These are phyloP conservation scores for Protomyctophum bolini DNA, from an alignment of 2,113 vertebrate genomes.

Conservation along the genomic window DNA sequence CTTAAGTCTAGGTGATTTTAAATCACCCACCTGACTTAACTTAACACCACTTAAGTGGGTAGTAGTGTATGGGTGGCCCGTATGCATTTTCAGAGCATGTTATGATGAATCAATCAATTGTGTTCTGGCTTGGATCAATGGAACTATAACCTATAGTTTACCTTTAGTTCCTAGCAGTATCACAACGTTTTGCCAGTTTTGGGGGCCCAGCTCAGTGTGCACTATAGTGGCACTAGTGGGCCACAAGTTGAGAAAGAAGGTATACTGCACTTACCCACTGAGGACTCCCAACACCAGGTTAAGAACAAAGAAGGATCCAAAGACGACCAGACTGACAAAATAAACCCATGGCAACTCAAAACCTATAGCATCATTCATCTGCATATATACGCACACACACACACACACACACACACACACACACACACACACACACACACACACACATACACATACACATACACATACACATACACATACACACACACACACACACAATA, in stretches of 20 bases:
- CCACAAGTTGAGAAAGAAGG: background rate
- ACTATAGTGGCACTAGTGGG: too few relatives aligned
- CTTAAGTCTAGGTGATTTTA: too few relatives aligned
- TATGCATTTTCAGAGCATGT: background rate
- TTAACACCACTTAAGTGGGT: too few relatives aligned
- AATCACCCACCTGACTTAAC: too few relatives aligned
- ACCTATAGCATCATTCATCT: conserved; percentile 94
- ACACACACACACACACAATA: background rate
- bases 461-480: background rate
- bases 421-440: background rate
- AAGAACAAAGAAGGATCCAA: conserved; percentile 94
- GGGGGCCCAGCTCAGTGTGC: too few relatives aligned
- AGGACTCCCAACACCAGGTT: conserved; percentile 93
- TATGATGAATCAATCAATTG: background rate
- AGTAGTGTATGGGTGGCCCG: too few relatives aligned
- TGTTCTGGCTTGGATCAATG: background rate
- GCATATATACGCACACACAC: background rate
- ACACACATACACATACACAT: background rate
- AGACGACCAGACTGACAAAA: conserved; percentile 92
- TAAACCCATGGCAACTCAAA: conserved; percentile 92
- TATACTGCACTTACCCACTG: conserved; percentile 83
- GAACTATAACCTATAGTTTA: too few relatives aligned
- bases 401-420: background rate
- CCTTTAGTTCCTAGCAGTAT: too few relatives aligned
- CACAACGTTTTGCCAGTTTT: too few relatives aligned